A percentile compares a stretch with the other conserved stretches of the same genome.
Evolutionary conservation across 2,888 invertebrate genomes (phyloP).

Genomic region (Agriopis marginaria): DNA sequence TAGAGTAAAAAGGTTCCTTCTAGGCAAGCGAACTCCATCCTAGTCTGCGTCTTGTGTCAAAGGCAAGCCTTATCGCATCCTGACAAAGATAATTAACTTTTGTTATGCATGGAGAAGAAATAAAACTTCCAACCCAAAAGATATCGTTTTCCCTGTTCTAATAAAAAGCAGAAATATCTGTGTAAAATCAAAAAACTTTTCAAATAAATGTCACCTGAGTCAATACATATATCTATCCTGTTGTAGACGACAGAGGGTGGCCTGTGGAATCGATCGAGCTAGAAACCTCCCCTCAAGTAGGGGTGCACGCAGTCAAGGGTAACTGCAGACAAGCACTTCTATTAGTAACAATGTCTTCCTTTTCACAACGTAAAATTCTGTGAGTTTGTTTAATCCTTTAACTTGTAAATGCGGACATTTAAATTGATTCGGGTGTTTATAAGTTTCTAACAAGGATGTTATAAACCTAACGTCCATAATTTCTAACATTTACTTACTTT

Average conservation of each 20-base stretch:
- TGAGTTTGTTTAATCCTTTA: no score
- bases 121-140: background rate
- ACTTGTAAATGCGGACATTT: no score
- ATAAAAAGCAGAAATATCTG: constrained; percentile 22
- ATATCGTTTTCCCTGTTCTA: background rate
- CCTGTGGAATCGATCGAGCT: constrained; percentile 68
- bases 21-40: no score
- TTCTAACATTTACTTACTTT: no score
- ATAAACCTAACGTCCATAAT: no score
- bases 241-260: constrained; percentile 61
- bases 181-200: constrained; percentile 28
- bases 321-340: constrained; percentile 45
- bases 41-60: no score
- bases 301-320: constrained; percentile 62
- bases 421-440: no score
- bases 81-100: no score
- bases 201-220: constrained; percentile 58
- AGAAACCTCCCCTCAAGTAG: constrained; percentile 54
- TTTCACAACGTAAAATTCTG: background rate
- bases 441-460: no score
- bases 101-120: background rate
- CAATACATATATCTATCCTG: constrained; percentile 60
- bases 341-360: constrained; percentile 33
- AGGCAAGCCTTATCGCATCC: no score
- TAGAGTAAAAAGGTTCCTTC: no score